A percentile compares a stretch with the other conserved stretches of the same genome.
Evolutionary conservation across 2,113 vertebrate genomes (phyloP).

Genomic region (Otolemur garnettii): DNA sequence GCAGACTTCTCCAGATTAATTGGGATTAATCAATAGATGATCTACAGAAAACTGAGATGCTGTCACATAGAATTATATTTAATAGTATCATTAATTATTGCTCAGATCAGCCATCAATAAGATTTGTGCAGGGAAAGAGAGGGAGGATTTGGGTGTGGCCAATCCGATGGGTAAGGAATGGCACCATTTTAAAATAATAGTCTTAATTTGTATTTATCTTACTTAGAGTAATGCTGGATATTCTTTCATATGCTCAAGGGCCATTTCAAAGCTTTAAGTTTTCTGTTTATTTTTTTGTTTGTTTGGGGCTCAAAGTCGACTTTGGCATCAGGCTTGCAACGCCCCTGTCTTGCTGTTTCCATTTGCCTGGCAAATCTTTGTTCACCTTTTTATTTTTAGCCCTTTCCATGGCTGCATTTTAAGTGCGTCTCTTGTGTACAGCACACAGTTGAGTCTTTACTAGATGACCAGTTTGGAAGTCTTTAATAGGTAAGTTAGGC

Average conservation of each 20-base stretch:
- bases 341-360: neutral
- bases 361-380: neutral
- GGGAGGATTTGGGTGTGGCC: neutral
- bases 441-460: neutral
- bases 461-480: neutral
- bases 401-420: neutral
- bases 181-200: neutral
- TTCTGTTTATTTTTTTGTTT: neutral
- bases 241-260: neutral
- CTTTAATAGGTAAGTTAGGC: neutral
- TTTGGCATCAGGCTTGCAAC: neutral
- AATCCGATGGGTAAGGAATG: neutral
- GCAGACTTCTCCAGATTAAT: neutral
- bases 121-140: neutral
- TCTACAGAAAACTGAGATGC: neutral
- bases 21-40: neutral
- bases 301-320: neutral
- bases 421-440: neutral
- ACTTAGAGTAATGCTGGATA: neutral
- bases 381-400: neutral
- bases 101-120: neutral
- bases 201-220: neutral
- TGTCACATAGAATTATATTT: neutral
- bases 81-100: neutral
- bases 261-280: neutral